These are phyloP conservation scores for Chaunax sp. DNA, from an alignment of 2,797 vertebrate genomes.

Conservation along the genomic window DNA sequence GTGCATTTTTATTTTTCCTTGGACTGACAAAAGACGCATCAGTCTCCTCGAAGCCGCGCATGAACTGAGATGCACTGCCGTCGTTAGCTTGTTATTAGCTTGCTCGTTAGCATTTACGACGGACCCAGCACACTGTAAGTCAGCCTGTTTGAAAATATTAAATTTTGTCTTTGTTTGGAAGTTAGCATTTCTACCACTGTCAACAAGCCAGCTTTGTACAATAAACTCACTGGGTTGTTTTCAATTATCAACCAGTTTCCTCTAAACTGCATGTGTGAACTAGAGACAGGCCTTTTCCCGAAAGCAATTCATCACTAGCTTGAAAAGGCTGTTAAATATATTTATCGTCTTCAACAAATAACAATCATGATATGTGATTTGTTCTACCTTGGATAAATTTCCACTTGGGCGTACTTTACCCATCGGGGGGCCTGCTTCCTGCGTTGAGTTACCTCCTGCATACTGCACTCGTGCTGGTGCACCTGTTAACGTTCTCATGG, in stretches of 20 bases:
- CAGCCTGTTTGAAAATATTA: not conserved
- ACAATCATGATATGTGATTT: accelerated
- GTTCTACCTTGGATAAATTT: not conserved
- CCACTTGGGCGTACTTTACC: not conserved
- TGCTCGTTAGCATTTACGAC: constrained; percentile 63
- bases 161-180: not conserved
- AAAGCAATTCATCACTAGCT: not conserved
- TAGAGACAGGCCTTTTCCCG: constrained; percentile 35
- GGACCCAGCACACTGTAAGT: constrained; percentile 76
- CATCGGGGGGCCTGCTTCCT: not conserved
- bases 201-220: not conserved
- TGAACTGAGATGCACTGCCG: constrained; percentile 65
- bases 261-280: constrained; percentile 34
- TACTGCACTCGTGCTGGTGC: constrained; percentile 56
- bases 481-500: constrained; percentile 55
- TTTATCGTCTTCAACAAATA: not conserved
- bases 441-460: constrained; percentile 9
- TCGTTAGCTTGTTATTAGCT: constrained; percentile 73
- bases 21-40: constrained; percentile 35
- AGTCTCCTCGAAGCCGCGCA: constrained; percentile 40
- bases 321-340: not conserved
- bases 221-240: constrained; percentile 1
- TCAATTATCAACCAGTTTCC: constrained; percentile 11
- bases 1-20: not conserved
- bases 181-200: accelerated